Evolutionary conservation across 2,888 invertebrate genomes (phyloP).

Genomic region (Drosophila meridionalis): DNA sequence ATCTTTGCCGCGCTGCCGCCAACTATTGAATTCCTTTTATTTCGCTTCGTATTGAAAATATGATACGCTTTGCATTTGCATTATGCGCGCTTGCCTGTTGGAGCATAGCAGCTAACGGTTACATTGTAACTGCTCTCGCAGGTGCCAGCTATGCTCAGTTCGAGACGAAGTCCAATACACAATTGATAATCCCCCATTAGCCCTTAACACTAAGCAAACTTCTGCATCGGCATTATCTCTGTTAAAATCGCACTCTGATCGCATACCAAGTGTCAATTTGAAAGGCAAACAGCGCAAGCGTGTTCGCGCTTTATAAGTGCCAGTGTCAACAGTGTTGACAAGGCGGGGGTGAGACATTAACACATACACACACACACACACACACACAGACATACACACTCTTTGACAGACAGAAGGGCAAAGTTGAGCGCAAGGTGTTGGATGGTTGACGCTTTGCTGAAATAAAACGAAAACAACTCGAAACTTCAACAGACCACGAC

Average conservation of each 20-base stretch:
- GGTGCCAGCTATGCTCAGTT: slow-evolving; percentile 45
- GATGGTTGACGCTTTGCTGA: background rate
- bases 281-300: slow-evolving; percentile 63
- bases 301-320: slow-evolving; percentile 60
- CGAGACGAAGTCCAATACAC: background rate
- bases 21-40: slow-evolving; percentile 56
- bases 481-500: slow-evolving; percentile 25
- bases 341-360: slow-evolving; percentile 34
- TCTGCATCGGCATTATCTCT: slow-evolving; percentile 7
- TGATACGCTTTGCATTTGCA: slow-evolving; percentile 75
- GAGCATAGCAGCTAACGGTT: slow-evolving; percentile 35
- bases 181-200: slow-evolving; percentile 20
- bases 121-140: slow-evolving; percentile 44
- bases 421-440: slow-evolving; percentile 21
- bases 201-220: slow-evolving; percentile 9
- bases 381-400: background rate
- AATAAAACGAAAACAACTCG: background rate
- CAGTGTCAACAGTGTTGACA: slow-evolving; percentile 50
- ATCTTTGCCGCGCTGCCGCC: slow-evolving; percentile 65
- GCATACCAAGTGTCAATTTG: slow-evolving; percentile 55
- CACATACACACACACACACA: background rate
- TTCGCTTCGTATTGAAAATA: slow-evolving; percentile 64
- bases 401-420: background rate
- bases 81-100: slow-evolving; percentile 48
- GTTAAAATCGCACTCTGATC: slow-evolving; percentile 32